Percentiles rank a stretch among this genome's conserved stretches.
These are phyloP conservation scores for Argyrosomus japonicus DNA, from an alignment of 2,113 vertebrate genomes.

Conservation along the genomic window DNA sequence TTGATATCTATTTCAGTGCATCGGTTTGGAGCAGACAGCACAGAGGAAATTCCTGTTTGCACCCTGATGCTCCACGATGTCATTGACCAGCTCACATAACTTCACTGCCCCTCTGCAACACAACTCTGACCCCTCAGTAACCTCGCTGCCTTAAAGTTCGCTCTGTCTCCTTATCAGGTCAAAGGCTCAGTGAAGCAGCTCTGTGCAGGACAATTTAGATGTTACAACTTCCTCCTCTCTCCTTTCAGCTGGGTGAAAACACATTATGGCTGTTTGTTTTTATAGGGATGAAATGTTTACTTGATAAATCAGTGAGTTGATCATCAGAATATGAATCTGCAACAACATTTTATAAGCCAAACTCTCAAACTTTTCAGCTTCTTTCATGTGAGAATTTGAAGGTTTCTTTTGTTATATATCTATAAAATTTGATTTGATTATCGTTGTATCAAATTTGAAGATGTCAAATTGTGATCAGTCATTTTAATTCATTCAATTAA, in stretches of 20 bases:
- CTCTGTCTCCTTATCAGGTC: slow-evolving; percentile 60
- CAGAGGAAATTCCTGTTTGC: slow-evolving; percentile 10
- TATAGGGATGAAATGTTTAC: not conserved
- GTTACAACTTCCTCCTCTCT: slow-evolving; percentile 30
- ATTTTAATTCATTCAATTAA: not conserved
- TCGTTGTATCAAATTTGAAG: not conserved
- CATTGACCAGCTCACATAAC: slow-evolving; percentile 23
- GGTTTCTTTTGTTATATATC: no score
- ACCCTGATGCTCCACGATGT: not conserved
- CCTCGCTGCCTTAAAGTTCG: slow-evolving; percentile 17
- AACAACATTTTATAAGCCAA: not conserved
- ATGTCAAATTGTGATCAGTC: not conserved
- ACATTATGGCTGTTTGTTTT: not conserved
- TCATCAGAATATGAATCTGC: not conserved
- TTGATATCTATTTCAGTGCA: not conserved
- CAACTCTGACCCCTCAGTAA: slow-evolving; percentile 56
- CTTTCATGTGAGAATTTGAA: not conserved
- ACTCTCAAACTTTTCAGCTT: not conserved
- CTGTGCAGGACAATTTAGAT: slow-evolving; percentile 7
- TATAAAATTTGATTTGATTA: no score
- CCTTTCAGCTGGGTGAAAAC: not conserved
- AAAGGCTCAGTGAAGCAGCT: slow-evolving; percentile 31
- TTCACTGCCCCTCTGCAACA: slow-evolving; percentile 8
- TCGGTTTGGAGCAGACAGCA: not conserved
- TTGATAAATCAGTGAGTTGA: not conserved